A percentile compares a stretch with the other conserved stretches of the same genome.
Evolutionary conservation across 2,888 invertebrate genomes (phyloP).

Genomic region (Drosophila subsilvestris): DNA sequence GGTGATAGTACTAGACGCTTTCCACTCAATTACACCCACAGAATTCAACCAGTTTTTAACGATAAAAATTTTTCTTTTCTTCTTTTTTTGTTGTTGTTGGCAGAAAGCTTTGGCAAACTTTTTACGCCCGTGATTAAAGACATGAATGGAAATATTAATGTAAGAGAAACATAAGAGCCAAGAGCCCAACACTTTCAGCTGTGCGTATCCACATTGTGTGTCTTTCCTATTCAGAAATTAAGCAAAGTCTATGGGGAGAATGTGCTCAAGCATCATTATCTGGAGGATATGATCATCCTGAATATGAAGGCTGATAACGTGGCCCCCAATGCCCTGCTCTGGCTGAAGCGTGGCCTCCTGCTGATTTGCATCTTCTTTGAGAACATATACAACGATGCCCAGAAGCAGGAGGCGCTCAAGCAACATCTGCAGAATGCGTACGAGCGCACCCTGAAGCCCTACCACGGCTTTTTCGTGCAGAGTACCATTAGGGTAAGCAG

Average conservation of each 20-base stretch:
- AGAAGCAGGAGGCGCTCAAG: slow-evolving; percentile 86
- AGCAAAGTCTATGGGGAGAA: slow-evolving; percentile 86
- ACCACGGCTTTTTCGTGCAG: slow-evolving; percentile 91
- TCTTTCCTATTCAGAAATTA: slow-evolving; percentile 86
- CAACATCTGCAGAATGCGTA: slow-evolving; percentile 88
- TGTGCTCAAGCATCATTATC: slow-evolving; percentile 85
- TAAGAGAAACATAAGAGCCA: slow-evolving; percentile 80
- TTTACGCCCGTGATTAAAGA: slow-evolving; percentile 91
- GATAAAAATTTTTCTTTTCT: background rate
- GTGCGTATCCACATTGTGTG: slow-evolving; percentile 2
- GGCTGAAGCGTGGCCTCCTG: slow-evolving; percentile 87
- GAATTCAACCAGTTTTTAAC: slow-evolving; percentile 1
- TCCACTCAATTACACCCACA: background rate
- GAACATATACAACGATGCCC: slow-evolving; percentile 81
- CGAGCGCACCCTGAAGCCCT: slow-evolving; percentile 88
- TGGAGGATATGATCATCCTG: slow-evolving; percentile 88
- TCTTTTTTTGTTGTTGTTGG: background rate
- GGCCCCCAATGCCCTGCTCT: slow-evolving; percentile 88
- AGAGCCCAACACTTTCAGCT: background rate
- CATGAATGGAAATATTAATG: slow-evolving; percentile 91
- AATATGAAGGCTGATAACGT: slow-evolving; percentile 86
- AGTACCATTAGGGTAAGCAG: slow-evolving; percentile 89
- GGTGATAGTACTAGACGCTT: slow-evolving; percentile 85
- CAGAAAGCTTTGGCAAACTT: slow-evolving; percentile 90
- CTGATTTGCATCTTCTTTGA: slow-evolving; percentile 83